These are phyloP conservation scores for Mus caroli DNA, from an alignment of 2,797 vertebrate species.

Conservation along the genomic window DNA sequence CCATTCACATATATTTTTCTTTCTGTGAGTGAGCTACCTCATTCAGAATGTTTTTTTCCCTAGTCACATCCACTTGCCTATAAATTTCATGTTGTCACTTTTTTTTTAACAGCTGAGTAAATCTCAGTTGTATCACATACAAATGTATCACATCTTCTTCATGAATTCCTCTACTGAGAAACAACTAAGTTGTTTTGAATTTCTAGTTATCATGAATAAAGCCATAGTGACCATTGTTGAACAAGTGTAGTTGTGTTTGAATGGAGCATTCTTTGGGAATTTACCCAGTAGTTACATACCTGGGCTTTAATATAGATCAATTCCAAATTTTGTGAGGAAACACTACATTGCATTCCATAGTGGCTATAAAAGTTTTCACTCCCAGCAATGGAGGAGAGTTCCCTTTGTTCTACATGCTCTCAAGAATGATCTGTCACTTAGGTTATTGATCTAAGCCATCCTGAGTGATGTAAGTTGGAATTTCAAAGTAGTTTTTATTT, in stretches of 20 bases:
- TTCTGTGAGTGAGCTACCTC: background rate
- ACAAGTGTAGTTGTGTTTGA: background rate
- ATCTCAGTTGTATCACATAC: background rate
- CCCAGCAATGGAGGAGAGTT: background rate
- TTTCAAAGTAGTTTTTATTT: too few species aligned
- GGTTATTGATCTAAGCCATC: background rate
- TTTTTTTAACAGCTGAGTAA: background rate
- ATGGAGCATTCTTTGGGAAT: too few species aligned
- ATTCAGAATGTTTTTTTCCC: background rate
- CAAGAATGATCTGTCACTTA: background rate
- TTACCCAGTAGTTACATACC: background rate
- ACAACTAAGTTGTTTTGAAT: background rate
- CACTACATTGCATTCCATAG: background rate
- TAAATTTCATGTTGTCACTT: background rate
- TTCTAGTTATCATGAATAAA: background rate
- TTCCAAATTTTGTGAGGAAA: background rate
- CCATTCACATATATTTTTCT: background rate
- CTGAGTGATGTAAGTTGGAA: too few species aligned
- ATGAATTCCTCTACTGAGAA: background rate
- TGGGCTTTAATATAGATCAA: background rate
- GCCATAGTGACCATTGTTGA: background rate
- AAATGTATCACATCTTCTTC: background rate
- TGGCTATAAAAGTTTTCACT: background rate
- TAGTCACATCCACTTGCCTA: background rate
- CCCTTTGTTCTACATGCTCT: background rate